Evolutionary conservation across 1,140 invertebrate species (phyloP).

Genomic region (Venustaconcha ellipsiformis): DNA sequence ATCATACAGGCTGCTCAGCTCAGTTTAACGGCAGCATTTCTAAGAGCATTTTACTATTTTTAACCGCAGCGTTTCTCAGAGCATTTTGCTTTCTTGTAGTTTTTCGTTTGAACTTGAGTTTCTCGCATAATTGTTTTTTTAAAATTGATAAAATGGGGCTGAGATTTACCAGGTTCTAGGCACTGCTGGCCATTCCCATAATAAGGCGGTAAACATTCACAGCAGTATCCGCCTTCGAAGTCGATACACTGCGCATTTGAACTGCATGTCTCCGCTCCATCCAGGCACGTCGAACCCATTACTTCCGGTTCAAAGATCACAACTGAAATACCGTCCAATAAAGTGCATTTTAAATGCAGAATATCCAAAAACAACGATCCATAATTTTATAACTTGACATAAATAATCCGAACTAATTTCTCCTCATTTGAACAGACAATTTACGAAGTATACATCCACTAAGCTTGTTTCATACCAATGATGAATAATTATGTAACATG

Average conservation of each 20-base stretch:
- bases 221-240: conserved; percentile 87
- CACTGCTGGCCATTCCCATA: conserved; percentile 94
- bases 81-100: no score
- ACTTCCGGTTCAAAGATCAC: conserved; percentile 50
- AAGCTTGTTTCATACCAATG: no score
- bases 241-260: conserved; percentile 86
- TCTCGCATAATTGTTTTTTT: neutral
- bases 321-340: conserved; percentile 40
- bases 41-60: no score
- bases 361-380: neutral
- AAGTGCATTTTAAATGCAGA: neutral
- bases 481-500: no score
- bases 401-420: neutral
- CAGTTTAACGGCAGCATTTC: no score
- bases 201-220: conserved; percentile 82
- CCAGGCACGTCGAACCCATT: conserved; percentile 69
- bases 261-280: conserved; percentile 79
- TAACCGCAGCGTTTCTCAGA: no score
- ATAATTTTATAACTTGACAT: conserved; percentile 1
- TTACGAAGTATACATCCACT: no score
- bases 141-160: neutral
- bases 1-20: no score
- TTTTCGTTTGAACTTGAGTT: no score
- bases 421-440: no score
- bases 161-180: conserved; percentile 79